phyloP scores from a whole-genome alignment of 2,888 invertebrate genomes.

The Stenodera caucasica region DNA sequence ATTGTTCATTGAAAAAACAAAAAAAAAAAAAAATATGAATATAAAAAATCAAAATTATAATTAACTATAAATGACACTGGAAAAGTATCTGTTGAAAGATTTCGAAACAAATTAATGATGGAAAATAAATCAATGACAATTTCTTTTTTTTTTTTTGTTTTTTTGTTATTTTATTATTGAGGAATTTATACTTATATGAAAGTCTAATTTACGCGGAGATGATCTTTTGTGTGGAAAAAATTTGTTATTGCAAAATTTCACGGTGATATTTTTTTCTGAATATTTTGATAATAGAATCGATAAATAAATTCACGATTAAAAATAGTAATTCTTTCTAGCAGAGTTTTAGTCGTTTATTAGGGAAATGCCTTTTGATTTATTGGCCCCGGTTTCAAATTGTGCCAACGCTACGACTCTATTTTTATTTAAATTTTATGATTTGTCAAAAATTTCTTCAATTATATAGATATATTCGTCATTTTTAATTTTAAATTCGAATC shows the following conservation, averaged over 20 bases:
- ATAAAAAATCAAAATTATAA: not conserved
- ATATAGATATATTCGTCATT: too few species aligned
- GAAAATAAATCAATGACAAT: not conserved
- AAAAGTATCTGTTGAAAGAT: not conserved
- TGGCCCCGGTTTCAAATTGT: slow-evolving; percentile 38
- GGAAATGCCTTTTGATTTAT: slow-evolving; percentile 45
- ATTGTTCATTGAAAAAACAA: not conserved
- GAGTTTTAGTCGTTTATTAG: slow-evolving; percentile 35
- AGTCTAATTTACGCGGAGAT: too few species aligned
- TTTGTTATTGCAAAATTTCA: too few species aligned
- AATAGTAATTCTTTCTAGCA: slow-evolving; percentile 2
- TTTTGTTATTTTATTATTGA: not conserved
- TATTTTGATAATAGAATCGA: too few species aligned
- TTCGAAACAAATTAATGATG: slow-evolving; percentile 1
- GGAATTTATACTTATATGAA: too few species aligned
- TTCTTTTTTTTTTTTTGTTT: not conserved
- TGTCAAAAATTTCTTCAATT: too few species aligned
- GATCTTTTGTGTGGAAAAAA: too few species aligned
- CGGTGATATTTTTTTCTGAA: too few species aligned
- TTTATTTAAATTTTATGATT: slow-evolving; percentile 38
- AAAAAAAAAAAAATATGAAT: not conserved
- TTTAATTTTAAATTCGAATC: too few species aligned
- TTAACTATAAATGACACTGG: not conserved
- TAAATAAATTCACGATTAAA: not conserved
- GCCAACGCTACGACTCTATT: slow-evolving; percentile 45